Conservation (phyloP, 2,797 vertebrate genomes). For the Staurois parvus region DNA sequence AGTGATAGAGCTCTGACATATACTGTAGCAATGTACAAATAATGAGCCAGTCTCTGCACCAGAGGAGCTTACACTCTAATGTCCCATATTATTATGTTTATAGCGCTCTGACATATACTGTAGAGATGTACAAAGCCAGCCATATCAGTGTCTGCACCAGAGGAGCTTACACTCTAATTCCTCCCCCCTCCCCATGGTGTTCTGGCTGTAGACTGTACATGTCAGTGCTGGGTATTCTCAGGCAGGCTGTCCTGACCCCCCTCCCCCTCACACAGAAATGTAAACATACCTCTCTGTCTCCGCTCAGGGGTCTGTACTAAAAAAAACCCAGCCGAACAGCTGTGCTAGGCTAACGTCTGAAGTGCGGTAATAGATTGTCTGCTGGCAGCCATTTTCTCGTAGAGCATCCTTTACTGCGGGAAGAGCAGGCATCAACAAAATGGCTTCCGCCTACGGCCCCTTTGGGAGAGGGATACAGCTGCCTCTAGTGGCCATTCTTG, state of each 20-base stretch:
- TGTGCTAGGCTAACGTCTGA: not conserved
- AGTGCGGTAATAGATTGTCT: not conserved
- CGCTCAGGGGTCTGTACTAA: not conserved
- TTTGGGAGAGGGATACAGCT: not conserved
- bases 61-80: too few species aligned
- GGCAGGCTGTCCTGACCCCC: not conserved
- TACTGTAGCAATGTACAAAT: too few species aligned
- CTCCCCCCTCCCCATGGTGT: too few species aligned
- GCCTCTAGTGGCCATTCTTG: not conserved
- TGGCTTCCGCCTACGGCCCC: not conserved
- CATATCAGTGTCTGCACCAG: too few species aligned
- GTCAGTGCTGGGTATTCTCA: too few species aligned
- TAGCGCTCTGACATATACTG: too few species aligned
- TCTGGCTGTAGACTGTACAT: too few species aligned
- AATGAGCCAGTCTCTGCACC: too few species aligned
- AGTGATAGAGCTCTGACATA: too few species aligned
- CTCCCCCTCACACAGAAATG: not conserved
- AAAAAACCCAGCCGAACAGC: not conserved
- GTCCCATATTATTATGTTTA: too few species aligned
- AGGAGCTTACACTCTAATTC: too few species aligned
- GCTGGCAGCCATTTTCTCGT: not conserved
- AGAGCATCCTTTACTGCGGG: not conserved
- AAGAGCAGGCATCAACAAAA: not conserved
- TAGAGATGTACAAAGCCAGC: accelerated
- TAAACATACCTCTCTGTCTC: not conserved